Evolutionary conservation across 2,113 vertebrate genomes (phyloP), one percentile per base, ranked within the genome.

Genomic region (Pelecanoides urinatrix): DNA sequence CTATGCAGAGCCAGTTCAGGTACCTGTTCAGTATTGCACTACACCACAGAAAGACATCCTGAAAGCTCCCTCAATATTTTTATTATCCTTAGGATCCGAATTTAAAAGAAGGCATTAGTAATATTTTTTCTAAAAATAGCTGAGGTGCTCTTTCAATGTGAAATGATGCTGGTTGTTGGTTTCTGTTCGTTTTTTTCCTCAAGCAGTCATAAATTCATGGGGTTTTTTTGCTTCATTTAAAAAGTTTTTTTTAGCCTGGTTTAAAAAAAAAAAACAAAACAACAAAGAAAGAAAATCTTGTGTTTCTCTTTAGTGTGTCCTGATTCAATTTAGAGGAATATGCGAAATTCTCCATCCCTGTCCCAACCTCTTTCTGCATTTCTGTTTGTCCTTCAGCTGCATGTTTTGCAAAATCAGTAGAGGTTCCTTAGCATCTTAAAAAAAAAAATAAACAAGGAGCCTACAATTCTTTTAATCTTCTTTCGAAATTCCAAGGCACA

Each of bases 41-140:
- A 18, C 13, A 36, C 7, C n/a, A 15, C 52, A 50, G 30, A 63
- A 91, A 49, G 84, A 21, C 21, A 21, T 50, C 45, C 63, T 66
- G 77, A 81, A 82, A 85, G 22, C 53, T 62, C 50, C 12, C 21
- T 38, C 36, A 13, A 7, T 70, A 45, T 86, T 92, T 76, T 88
- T 70, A 6, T 79, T 80, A 23, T 80, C 13, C 18, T 70, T 71
- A 53, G 58, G 66, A 66, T 20, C 34, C 59, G 96, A 95, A 97
- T 95, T 94, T 96, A 97, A 98, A 96, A 96, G 76, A 97, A 61
- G 96, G 92, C 92, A 96, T 98, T 98, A 98, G 98, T 98, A 98
- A 98, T 98, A 97, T 96, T 98, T 98, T 96, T 93, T 96, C 98
- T 98, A 95, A 96, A 98, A 98, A 98, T 97, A 98, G 96, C 97